phyloP scores from a whole-genome alignment of 2,888 invertebrate species.

The Drosophila formosana region DNA sequence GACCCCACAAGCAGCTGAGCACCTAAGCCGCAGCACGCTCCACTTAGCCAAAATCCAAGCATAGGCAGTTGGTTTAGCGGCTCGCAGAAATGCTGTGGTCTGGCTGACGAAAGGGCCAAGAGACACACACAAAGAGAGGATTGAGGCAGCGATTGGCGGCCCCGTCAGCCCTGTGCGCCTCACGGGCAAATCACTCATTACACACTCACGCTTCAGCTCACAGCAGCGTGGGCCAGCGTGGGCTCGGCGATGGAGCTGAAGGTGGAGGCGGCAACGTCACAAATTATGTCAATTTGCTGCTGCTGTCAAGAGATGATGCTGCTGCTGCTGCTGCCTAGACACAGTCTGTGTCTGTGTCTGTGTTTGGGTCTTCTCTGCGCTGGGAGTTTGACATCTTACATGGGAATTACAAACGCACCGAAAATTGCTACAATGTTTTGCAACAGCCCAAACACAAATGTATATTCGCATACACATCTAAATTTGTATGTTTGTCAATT shows the following conservation, averaged over 20 bases:
- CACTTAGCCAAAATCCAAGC: slow-evolving; percentile 72
- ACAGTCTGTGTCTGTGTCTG: neutral
- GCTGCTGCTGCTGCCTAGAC: slow-evolving; percentile 25
- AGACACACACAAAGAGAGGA: neutral
- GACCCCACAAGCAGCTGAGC: slow-evolving; percentile 72
- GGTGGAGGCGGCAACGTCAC: slow-evolving; percentile 55
- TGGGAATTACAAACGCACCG: slow-evolving; percentile 79
- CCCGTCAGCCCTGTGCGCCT: slow-evolving; percentile 56
- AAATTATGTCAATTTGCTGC: slow-evolving; percentile 79
- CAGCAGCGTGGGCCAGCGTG: slow-evolving; percentile 48
- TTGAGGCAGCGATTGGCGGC: slow-evolving; percentile 43
- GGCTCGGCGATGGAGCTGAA: slow-evolving; percentile 1
- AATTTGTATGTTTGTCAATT: slow-evolving; percentile 20
- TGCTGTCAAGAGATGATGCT: slow-evolving; percentile 14
- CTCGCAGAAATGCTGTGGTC: slow-evolving; percentile 56
- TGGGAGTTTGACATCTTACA: slow-evolving; percentile 78
- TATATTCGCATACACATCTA: slow-evolving; percentile 6
- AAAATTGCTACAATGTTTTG: slow-evolving; percentile 77
- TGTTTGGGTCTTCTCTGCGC: slow-evolving; percentile 40
- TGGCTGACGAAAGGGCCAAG: slow-evolving; percentile 1
- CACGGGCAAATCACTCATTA: slow-evolving; percentile 79
- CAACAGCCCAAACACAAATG: slow-evolving; percentile 45
- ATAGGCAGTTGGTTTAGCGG: slow-evolving; percentile 54
- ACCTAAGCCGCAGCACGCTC: slow-evolving; percentile 79
- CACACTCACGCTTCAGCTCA: slow-evolving; percentile 73